Evolutionary conservation across 2,797 vertebrate genomes (phyloP), one percentile per base, ranked within the genome.

Genomic region (Stomatorhinus walkeri): DNA sequence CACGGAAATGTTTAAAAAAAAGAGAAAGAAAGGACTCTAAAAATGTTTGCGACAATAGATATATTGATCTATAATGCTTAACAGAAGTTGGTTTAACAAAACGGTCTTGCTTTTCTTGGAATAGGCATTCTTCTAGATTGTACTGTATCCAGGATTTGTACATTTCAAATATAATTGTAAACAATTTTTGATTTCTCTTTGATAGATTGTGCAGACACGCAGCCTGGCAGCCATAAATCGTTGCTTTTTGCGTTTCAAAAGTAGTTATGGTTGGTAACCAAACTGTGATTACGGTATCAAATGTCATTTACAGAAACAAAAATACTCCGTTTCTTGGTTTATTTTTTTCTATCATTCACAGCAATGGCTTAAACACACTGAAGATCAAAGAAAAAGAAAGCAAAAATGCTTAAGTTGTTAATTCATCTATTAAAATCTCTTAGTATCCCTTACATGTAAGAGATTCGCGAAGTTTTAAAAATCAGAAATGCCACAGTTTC

Each of bases 221-320:
- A 88, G 79, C 32, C 10, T 49, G 84, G 72, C 86, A 83, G 90
- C 88, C 90, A 84, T 85, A 89, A 91, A 91, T 91, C 87, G 90
- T 89, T 89, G 88, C 90, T 89, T 87, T 89, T 88, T 89, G 88
- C 85, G 87, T 89, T 76, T 89, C 89, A 85, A 89, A 87, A 89
- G 86, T 43, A 46, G 83, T 88, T 90, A 89, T 88, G 88, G 89
- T 90, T 88, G 86, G 76, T 88, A 88, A 88, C 90, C 89, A 90
- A 89, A 88, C 92, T 91, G 88, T 92, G 89, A 91, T 92, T 92
- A 93, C 89, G 61, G 87, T 91, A 91, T 92, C 72, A 24, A 76
- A 92, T 92, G 89, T 91, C 90, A 88, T 68, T 61, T 79, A 54
- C 90, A 84, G 61, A 88, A 92, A 89, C 90, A 91, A 91, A 92